Conservation (phyloP, 2,113 vertebrate genomes). For the Platichthys flesus region DNA sequence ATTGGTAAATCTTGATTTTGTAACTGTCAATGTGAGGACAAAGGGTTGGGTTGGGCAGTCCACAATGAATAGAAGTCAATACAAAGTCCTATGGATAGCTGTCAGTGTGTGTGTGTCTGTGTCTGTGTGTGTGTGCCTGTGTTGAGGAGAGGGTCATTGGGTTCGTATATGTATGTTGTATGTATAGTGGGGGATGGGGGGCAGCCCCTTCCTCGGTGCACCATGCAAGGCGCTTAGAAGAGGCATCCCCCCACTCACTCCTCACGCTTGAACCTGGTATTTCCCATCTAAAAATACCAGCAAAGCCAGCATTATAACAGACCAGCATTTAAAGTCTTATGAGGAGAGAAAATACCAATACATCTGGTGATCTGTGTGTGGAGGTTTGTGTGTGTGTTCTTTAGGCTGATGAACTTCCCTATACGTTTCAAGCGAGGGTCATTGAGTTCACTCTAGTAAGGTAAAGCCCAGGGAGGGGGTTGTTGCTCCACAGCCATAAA, state of each 20-base stretch:
- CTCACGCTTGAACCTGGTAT: slow-evolving; percentile 14
- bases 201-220: slow-evolving; percentile 17
- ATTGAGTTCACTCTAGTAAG: slow-evolving; percentile 35
- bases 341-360: slow-evolving; percentile 4
- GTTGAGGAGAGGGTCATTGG: slow-evolving; percentile 21
- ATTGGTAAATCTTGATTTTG: neutral
- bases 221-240: slow-evolving; percentile 23
- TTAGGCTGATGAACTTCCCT: slow-evolving; percentile 4
- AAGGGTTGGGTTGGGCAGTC: neutral
- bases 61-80: neutral
- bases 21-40: neutral
- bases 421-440: slow-evolving; percentile 34
- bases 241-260: slow-evolving; percentile 19
- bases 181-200: slow-evolving; percentile 64
- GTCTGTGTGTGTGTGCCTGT: slow-evolving; percentile 1
- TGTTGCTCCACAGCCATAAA: slow-evolving; percentile 7
- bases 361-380: neutral
- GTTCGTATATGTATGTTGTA: slow-evolving; percentile 61
- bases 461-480: slow-evolving; percentile 2
- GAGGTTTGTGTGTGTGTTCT: neutral
- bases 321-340: neutral
- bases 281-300: slow-evolving; percentile 49
- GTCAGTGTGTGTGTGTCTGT: neutral
- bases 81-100: neutral
- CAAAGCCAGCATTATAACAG: slow-evolving; percentile 5